Percentiles rank a stretch among this genome's conserved stretches.
These are phyloP conservation scores for Sycobia sp. DNA, from an alignment of 1,140 invertebrate species.

Conservation along the genomic window DNA sequence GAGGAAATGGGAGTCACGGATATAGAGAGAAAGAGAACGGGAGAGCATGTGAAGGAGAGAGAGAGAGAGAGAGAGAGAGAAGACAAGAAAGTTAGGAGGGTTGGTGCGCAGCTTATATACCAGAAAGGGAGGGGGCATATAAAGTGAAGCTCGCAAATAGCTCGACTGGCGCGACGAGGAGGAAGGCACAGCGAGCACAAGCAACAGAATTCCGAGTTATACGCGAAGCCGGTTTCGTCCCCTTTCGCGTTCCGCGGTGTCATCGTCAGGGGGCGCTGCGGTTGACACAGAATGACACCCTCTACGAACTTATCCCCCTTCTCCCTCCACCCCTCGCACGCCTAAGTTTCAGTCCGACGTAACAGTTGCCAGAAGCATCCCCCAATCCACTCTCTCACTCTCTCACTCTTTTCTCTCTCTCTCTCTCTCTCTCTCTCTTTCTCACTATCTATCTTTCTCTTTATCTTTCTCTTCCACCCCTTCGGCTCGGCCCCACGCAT, in stretches of 20 bases:
- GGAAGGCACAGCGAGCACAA: conserved; percentile 44
- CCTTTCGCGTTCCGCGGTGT: conserved; percentile 58
- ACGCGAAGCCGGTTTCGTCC: conserved; percentile 51
- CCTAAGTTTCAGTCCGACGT: conserved; percentile 3
- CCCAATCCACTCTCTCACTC: conserved; percentile 10
- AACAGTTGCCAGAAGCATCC: conserved; percentile 25
- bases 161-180: conserved; percentile 48
- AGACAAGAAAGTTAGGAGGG: neutral
- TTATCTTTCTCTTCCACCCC: too few relatives aligned
- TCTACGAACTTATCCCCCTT: conserved; percentile 27
- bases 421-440: conserved; percentile 4
- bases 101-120: neutral
- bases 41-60: neutral
- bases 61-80: neutral
- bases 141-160: conserved; percentile 48
- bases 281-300: conserved; percentile 61
- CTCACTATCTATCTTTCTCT: too few relatives aligned
- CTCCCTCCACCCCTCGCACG: conserved; percentile 21
- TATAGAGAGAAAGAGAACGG: neutral
- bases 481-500: too few relatives aligned
- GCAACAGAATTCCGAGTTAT: conserved; percentile 21
- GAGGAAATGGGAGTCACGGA: neutral
- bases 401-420: conserved; percentile 14
- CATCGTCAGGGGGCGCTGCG: conserved; percentile 61
- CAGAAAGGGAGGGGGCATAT: conserved; percentile 39